Conservation (phyloP, 2,797 vertebrate genomes). For the Sphenodon punctatus region DNA sequence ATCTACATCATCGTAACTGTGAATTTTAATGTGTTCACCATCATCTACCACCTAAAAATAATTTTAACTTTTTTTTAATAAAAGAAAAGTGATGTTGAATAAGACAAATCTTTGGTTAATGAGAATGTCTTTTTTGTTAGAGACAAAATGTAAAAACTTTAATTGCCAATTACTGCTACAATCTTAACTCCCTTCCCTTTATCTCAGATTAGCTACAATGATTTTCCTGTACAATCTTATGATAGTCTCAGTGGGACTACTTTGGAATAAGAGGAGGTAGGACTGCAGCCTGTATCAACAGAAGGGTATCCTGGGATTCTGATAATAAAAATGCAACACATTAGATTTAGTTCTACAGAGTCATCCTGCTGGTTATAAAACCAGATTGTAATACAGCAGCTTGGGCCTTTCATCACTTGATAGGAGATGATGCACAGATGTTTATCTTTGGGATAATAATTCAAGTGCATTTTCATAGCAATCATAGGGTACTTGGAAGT, state of each 20-base stretch:
- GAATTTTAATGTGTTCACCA: neutral
- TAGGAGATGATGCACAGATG: neutral
- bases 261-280: too few species aligned
- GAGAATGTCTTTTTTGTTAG: neutral
- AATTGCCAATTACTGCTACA: neutral
- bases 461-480: slow-evolving; percentile 11
- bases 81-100: neutral
- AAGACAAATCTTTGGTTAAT: neutral
- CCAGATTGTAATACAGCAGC: neutral
- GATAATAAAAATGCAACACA: neutral
- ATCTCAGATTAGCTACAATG: too few species aligned
- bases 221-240: too few species aligned
- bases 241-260: too few species aligned
- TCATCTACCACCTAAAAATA: neutral
- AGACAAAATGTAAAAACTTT: neutral
- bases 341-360: neutral
- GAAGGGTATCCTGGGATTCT: neutral
- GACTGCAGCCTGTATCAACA: neutral
- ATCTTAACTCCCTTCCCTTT: too few species aligned
- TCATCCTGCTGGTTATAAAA: neutral
- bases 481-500: neutral
- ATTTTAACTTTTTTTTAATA: neutral
- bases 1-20: neutral
- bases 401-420: neutral
- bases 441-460: slow-evolving; percentile 16